These are phyloP conservation scores for Metridium senile DNA, from an alignment of 92 coral and sea anemone species.

Conservation along the genomic window DNA sequence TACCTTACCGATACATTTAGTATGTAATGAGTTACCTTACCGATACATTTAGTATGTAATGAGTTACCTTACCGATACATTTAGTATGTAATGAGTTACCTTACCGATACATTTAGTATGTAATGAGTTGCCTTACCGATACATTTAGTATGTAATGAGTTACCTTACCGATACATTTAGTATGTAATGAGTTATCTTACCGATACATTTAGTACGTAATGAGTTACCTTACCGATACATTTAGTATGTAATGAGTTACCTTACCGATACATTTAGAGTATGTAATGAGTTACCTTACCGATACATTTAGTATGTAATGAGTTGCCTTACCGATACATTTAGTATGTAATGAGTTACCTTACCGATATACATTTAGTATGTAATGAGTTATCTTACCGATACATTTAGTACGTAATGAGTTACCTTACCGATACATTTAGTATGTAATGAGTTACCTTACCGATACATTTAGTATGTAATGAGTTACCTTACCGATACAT, in stretches of 20 bases:
- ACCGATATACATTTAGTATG: no score
- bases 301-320: neutral
- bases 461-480: conserved; percentile 16
- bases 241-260: neutral
- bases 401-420: no score
- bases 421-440: no score
- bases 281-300: neutral
- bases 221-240: conserved; percentile 13
- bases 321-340: conserved; percentile 15
- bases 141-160: neutral
- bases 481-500: no score
- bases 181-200: no score
- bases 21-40: neutral
- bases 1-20: no score
- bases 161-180: conserved; percentile 16
- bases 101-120: conserved; percentile 20
- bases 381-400: neutral
- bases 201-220: neutral
- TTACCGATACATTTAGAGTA: conserved; percentile 14
- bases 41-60: conserved; percentile 16
- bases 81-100: neutral
- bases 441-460: neutral
- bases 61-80: no score
- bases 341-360: no score
- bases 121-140: no score